phyloP scores from a whole-genome alignment of 2,113 vertebrate species.

The Sigmodon hispidus region DNA sequence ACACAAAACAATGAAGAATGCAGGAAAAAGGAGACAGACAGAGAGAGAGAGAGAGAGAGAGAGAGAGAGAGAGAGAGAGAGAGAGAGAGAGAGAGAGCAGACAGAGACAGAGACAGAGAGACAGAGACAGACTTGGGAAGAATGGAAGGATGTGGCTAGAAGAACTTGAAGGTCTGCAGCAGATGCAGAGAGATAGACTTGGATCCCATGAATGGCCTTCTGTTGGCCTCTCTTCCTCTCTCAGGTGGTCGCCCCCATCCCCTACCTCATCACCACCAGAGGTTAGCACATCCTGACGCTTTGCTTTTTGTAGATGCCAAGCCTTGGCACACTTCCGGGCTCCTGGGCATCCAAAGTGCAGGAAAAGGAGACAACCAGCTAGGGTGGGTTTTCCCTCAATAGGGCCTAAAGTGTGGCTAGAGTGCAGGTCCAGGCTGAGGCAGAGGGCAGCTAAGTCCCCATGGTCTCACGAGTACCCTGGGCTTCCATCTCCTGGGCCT shows the following conservation, averaged over 20 bases:
- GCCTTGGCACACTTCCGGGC: not conserved
- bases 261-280: not conserved
- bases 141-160: accelerated
- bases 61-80: not conserved
- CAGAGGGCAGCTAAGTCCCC: not conserved
- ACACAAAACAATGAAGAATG: not conserved
- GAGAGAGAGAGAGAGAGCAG: not conserved
- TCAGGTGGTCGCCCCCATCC: not conserved
- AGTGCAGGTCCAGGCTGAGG: not conserved
- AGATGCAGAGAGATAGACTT: not conserved
- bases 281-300: accelerated
- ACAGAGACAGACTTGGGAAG: not conserved
- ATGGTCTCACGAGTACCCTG: not conserved
- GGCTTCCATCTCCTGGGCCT: not conserved
- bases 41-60: not conserved
- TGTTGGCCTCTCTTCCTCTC: not conserved
- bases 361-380: not conserved
- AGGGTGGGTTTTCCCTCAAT: not conserved
- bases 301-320: not conserved
- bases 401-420: not conserved
- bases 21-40: not conserved
- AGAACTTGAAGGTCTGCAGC: too few relatives aligned
- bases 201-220: not conserved
- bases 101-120: not conserved
- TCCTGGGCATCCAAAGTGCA: too few relatives aligned